Base-by-base conservation (phyloP, 2,797 vertebrate species). In the Ceyx erithaca region DNA sequence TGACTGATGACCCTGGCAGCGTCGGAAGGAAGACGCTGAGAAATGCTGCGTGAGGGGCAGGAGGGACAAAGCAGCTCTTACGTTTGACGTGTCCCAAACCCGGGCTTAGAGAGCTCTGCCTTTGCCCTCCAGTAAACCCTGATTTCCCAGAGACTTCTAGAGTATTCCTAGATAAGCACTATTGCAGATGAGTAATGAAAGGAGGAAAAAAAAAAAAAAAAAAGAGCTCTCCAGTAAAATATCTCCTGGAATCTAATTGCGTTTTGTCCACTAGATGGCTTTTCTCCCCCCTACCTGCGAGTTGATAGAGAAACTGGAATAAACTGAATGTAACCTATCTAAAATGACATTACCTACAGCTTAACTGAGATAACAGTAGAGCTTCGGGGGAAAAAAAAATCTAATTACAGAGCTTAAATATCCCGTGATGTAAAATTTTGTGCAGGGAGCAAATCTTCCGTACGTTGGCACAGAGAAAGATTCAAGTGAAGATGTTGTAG, bases 191-290 rank as follows among this genome's bases (percentile, higher is more conserved):
- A 63, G 14, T 37, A 69, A 81, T 0, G 5, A 67, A 66, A 83
- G 46, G 7, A 18, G 18, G 30, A 30, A 40, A 63, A 28, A 41
- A 41, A 37, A 28, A 41, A 41, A 37, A 12, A 5, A 23, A 17
- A 21, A 19, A 45, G 21, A 84, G 11, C 26, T 61, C 58, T 63
- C n/a, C 37, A 14, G 52, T 37, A 19, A 31, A 77, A 41, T 52
- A 57, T 91, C 86, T 93, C 87, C 72, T 93, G 23, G 23, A 54
- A 6, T 22, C 14, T 69, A 75, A 72, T 93, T 89, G 86, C 69
- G 20, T 77, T 92, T 96, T 96, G 90, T 83, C 92, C 95, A 48
- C 96, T 97, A 91, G 93, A 90, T 96, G 92, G 87, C 94, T 94
- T 90, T 93, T 89, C 40, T 61, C 37, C 20, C 21, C 43, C 43